A percentile compares a stretch with the other conserved stretches of the same genome.
These are phyloP conservation scores for Apamea crenata DNA, from an alignment of 2,888 invertebrate species.

Conservation along the genomic window DNA sequence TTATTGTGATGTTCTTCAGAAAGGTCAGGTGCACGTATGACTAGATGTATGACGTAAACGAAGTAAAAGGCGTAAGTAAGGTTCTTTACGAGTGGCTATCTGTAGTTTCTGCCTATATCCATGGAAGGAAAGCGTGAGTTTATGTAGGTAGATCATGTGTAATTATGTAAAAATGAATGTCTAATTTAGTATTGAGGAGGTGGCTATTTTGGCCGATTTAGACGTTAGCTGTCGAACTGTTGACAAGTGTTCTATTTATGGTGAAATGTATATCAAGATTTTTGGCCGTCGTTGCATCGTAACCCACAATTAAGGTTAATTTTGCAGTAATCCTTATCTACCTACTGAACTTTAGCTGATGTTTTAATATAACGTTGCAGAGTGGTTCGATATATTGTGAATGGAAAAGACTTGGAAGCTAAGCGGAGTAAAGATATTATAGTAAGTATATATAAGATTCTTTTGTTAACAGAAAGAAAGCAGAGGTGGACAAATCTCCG, in stretches of 20 bases:
- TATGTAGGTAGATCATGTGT: background rate
- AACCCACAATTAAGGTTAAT: slow-evolving; percentile 24
- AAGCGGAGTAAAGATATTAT: slow-evolving; percentile 49
- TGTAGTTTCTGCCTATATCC: background rate
- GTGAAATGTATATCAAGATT: background rate
- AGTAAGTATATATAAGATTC: slow-evolving; percentile 76
- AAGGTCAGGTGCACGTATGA: background rate
- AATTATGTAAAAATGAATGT: background rate
- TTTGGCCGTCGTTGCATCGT: slow-evolving; percentile 25
- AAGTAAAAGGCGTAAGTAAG: background rate
- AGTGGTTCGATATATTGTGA: slow-evolving; percentile 75
- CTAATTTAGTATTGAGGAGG: background rate
- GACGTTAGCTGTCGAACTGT: background rate
- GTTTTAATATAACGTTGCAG: slow-evolving; percentile 74
- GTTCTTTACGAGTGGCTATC: background rate
- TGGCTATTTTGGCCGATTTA: background rate
- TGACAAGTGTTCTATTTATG: background rate
- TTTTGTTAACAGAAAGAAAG: slow-evolving; percentile 66
- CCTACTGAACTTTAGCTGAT: slow-evolving; percentile 40
- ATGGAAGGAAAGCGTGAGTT: background rate
- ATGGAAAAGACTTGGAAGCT: slow-evolving; percentile 66
- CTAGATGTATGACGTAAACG: background rate
- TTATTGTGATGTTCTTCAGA: background rate
- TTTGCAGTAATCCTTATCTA: background rate
- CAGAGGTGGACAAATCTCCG: slow-evolving; percentile 69